phyloP scores from a whole-genome alignment of 2,797 vertebrate genomes.

The Myotis daubentonii region DNA sequence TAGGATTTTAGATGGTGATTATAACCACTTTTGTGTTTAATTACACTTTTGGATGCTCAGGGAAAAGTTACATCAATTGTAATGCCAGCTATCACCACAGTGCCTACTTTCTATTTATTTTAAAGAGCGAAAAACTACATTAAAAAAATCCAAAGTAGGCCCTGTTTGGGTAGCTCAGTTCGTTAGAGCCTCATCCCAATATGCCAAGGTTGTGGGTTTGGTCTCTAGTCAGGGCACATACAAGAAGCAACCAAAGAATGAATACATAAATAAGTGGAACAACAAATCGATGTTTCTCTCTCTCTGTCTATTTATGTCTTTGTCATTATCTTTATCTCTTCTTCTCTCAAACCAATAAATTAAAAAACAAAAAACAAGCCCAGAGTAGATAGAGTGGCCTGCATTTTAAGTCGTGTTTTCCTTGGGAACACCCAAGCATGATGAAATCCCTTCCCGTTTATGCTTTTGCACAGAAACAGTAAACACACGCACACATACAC shows the following conservation, averaged over 20 bases:
- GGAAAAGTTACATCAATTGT: not conserved
- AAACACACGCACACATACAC: not conserved
- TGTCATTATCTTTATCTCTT: too few relatives aligned
- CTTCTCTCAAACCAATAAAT: not conserved
- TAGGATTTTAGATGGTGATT: slow-evolving; percentile 6
- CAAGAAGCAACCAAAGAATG: not conserved
- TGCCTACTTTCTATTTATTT: slow-evolving; percentile 27
- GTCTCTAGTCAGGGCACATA: not conserved
- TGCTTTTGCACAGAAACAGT: slow-evolving; percentile 1
- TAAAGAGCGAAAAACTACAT: not conserved
- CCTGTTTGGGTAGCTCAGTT: not conserved
- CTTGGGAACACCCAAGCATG: not conserved
- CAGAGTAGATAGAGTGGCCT: not conserved
- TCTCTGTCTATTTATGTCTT: too few relatives aligned
- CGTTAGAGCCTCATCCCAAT: not conserved
- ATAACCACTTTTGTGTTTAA: slow-evolving; percentile 27
- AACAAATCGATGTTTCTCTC: not conserved
- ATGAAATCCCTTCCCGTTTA: not conserved
- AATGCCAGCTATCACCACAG: not conserved
- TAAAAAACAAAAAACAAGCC: not conserved
- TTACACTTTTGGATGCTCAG: not conserved
- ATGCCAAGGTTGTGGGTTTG: not conserved
- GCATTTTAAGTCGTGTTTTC: not conserved
- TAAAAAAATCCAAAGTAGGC: not conserved
- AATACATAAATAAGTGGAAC: not conserved